Evolutionary conservation across 2,888 invertebrate genomes (phyloP), one percentile per base, ranked within the genome.

Genomic region (Latrodectus hesperus): DNA sequence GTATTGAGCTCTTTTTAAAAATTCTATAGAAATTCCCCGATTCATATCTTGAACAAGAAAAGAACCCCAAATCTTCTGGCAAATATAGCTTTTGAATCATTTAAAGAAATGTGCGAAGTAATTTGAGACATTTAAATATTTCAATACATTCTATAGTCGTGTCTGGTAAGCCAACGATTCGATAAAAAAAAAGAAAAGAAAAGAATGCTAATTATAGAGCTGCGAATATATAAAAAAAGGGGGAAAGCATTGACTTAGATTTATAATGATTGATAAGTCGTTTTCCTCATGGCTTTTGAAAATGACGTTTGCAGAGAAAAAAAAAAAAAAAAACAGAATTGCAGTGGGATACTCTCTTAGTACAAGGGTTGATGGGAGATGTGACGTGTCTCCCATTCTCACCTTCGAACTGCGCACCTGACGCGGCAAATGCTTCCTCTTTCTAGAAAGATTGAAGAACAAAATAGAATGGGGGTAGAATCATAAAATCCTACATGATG

Each of bases 321-420:
- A 55, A 71, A 17, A 14, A 73, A 53, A 67, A 77, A 67, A 77
- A 68, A 12, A 51, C 6, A 4, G 38, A 38, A 38, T 38, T 38
- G 38, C 5, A 6, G 38, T 38, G 38, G 38, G 38, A 38, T 38
- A 38, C 38, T 68, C 68, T 78, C 67, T 67, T 67, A 16, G 73
- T 81, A 84, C 84, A 79, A 85, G 85, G 85, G 85, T 85, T 85
- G 79, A 85, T 85, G 79, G 17, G 79, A 80, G 70, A 60, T 67
- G 81, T 77, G 86, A 77, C 74, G 85, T 74, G 74, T 38, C 38
- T 3, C 38, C 4, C 38, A 85, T 60, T 74, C 26, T 38, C 67
- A n/a, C 79, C 85, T 79, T 51, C 52, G 22, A 64, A 74, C 81
- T 49, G 53, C 55, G 77, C 86, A 87, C 86, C 86, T 87, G 86